Base-by-base conservation (phyloP, 2,888 invertebrate species). In the Oscheius sp. region DNA sequence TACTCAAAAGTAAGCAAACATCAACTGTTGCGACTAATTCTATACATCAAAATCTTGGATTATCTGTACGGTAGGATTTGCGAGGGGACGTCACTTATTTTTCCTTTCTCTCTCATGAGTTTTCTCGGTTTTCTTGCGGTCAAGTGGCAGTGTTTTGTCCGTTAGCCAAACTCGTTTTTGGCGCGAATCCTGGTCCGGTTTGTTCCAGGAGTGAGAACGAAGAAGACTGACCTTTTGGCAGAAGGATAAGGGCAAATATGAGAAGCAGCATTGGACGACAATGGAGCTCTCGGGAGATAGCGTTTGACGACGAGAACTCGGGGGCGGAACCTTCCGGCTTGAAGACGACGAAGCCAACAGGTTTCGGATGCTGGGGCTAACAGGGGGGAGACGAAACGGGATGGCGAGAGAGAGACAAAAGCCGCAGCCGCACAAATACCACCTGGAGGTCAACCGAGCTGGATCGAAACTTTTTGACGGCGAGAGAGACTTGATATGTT, bases 361-460 rank as follows among this genome's bases (percentile, higher is more conserved):
- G 55, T 55, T 48, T 48, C 48, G 5, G 3, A 2, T 5, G 53
- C 37, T 15, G 34, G 20, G 33, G 55, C 55, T 55, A 55, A 55
- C 55, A 33, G 33, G 34, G 55, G n/a, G n/a, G n/a, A 34, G 55
- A 55, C 33, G 55, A 55, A 55, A 55, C 55, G 55, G 55, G 55
- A 55, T 55, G 55, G 4, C 46, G n/a, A 3, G 8, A 20, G 48
- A 25, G 33, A 55, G 55, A 55, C 55, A 55, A 55, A 42, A 55
- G 55, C 55, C 17, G 33, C 53, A n/a, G n/a, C n/a, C n/a, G n/a
- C n/a, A n/a, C 12, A 53, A 48, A 20, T 25, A 48, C 48, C 48
- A 48, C 48, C 53, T 53, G 53, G 34, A 25, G 55, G 55, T 33
- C 55, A 34, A 15, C n/a, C n/a, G 25, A 52, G 29, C n/a, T 52